A percentile compares a stretch with the other conserved stretches of the same genome.
Evolutionary conservation across 2,888 invertebrate genomes (phyloP).

Genomic region (Gisinianus flammeolus): DNA sequence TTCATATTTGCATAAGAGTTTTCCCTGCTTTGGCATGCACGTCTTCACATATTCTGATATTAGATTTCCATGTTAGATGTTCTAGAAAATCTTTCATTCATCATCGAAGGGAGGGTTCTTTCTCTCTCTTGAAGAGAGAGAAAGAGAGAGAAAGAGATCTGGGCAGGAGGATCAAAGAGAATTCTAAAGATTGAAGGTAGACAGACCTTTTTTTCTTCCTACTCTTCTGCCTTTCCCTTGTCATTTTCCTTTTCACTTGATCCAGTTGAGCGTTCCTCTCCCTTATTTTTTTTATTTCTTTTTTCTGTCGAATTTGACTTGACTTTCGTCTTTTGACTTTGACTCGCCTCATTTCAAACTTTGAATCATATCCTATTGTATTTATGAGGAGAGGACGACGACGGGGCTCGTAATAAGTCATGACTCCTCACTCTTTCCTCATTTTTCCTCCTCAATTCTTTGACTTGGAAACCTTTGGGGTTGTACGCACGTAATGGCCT

Average conservation of each 20-base stretch:
- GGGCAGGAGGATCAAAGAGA: too few species aligned
- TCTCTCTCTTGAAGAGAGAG: neutral
- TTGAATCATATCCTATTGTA: neutral
- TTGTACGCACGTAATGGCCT: neutral
- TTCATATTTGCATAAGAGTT: too few species aligned
- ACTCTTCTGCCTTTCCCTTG: neutral
- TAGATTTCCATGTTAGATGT: neutral
- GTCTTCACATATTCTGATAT: too few species aligned
- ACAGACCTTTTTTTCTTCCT: too few species aligned
- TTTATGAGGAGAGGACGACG: neutral
- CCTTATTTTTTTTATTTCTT: neutral
- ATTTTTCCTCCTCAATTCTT: neutral
- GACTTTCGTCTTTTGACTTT: neutral
- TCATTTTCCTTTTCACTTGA: constrained; percentile 5
- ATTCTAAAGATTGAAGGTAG: too few species aligned
- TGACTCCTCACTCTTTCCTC: neutral
- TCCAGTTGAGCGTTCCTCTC: constrained; percentile 4
- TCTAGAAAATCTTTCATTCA: neutral
- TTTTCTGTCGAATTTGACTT: neutral
- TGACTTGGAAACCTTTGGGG: neutral
- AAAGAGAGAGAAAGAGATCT: neutral
- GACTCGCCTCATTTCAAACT: neutral
- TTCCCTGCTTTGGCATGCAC: too few species aligned
- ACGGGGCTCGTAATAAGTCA: neutral
- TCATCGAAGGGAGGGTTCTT: too few species aligned